Conservation (phyloP, 23 tunicate genomes). For the Styela clava region DNA sequence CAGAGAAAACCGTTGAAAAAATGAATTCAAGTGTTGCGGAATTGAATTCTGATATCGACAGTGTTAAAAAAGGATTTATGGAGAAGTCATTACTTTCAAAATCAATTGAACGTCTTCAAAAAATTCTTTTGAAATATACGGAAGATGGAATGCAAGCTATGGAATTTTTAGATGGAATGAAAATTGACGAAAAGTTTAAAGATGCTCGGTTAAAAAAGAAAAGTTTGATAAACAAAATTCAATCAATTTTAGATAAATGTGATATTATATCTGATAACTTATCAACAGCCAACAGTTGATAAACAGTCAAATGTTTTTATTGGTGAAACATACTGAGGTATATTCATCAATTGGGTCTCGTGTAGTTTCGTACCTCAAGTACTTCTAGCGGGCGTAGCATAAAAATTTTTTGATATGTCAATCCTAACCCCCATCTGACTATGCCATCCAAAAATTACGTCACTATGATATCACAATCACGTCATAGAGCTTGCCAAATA, state of each 20-base stretch:
- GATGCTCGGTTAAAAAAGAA: slow-evolving; percentile 51
- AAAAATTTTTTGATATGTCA: too few relatives aligned
- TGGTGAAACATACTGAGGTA: too few relatives aligned
- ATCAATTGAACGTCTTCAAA: slow-evolving; percentile 31
- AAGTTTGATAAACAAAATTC: slow-evolving; percentile 30
- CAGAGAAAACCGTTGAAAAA: slow-evolving; percentile 28
- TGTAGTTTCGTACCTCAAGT: too few relatives aligned
- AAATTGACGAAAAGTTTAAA: slow-evolving; percentile 28
- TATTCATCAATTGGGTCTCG: too few relatives aligned
- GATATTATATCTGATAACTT: slow-evolving; percentile 35
- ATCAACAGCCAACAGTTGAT: too few relatives aligned
- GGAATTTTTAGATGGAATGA: slow-evolving; percentile 42
- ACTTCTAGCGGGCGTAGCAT: too few relatives aligned
- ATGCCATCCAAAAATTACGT: too few relatives aligned
- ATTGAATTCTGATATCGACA: slow-evolving; percentile 20
- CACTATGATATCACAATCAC: too few relatives aligned
- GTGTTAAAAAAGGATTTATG: slow-evolving; percentile 47
- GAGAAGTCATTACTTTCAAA: slow-evolving; percentile 11
- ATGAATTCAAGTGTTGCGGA: not conserved
- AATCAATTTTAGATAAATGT: slow-evolving; percentile 31
- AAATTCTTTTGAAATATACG: slow-evolving; percentile 12
- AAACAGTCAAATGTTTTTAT: too few relatives aligned
- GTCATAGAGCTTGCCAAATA: too few relatives aligned
- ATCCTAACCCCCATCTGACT: too few relatives aligned
- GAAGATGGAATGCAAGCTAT: slow-evolving; percentile 33